These are phyloP conservation scores for Hydraecia micacea DNA, from an alignment of 2,888 invertebrate genomes.

Conservation along the genomic window DNA sequence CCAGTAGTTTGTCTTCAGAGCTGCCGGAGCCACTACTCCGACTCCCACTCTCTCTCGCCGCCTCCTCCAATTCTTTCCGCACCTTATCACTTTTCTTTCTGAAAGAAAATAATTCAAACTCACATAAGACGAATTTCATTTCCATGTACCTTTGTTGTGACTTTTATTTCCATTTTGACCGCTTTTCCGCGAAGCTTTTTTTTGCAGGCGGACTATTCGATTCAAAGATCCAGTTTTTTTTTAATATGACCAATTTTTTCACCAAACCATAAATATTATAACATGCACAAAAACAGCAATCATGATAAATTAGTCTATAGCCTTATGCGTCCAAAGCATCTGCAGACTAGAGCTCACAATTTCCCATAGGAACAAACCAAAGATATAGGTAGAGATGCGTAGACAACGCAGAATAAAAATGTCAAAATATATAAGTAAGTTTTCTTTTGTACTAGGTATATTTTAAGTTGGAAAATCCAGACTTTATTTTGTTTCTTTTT, in stretches of 20 bases:
- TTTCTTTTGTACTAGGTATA: not conserved
- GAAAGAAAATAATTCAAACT: conserved; percentile 75
- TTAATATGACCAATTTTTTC: conserved; percentile 32
- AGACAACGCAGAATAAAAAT: conserved; percentile 15
- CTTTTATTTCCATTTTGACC: conserved; percentile 52
- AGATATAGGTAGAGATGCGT: conserved; percentile 27
- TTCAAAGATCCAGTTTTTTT: conserved; percentile 22
- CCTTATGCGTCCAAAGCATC: conserved; percentile 69
- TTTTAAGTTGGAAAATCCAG: not conserved
- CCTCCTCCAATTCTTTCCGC: conserved; percentile 97
- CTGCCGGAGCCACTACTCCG: conserved; percentile 84
- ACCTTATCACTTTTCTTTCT: conserved; percentile 97
- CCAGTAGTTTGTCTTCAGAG: conserved; percentile 84
- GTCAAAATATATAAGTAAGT: not conserved
- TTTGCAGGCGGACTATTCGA: conserved; percentile 43
- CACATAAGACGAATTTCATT: conserved; percentile 46
- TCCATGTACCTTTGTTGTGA: conserved; percentile 15
- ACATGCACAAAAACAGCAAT: conserved; percentile 63
- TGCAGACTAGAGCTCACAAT: conserved; percentile 51
- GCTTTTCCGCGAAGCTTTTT: conserved; percentile 52
- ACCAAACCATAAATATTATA: conserved; percentile 55
- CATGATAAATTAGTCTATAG: conserved; percentile 51
- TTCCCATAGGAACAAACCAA: conserved; percentile 41
- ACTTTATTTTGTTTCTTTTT: too few relatives aligned
- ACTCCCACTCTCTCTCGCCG: conserved; percentile 93